Base-by-base conservation (phyloP, 2,797 vertebrate genomes). In the Stomatorhinus walkeri region DNA sequence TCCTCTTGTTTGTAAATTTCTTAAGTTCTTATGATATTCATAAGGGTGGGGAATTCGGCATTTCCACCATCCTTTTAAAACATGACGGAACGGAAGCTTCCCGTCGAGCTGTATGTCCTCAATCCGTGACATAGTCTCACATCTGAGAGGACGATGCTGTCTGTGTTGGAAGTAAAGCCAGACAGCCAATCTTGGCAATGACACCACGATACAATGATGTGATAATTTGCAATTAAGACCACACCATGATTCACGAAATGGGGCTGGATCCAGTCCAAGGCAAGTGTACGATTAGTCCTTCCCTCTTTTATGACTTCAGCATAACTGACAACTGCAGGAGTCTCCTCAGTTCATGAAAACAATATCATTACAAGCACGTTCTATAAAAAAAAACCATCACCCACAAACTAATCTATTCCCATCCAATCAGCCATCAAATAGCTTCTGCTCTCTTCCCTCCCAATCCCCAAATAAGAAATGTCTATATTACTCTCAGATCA, bases 211-310 rank as follows among this genome's bases (percentile, higher is more conserved):
- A 72, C 64, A 36, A 72, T 36, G 64, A 72, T 72, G 64, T 72
- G 64, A 72, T 72, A 72, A 72, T 72, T 72, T 36, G 64, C 64
- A 72, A 72, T 72, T 72, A 43, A 22, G 76, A 81, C 76, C 76
- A 81, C 40, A n/a, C 40, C 76, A 81, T 46, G 76, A 81, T 81
- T 81, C 76, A 81, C 7, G 19, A 5, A 54, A 28, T 10, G 12
- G 84, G 22, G 84, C 84, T 51, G 48, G 51, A 51, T 51, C 84
- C 84, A 51, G 84, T 85, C 48, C 48, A 51, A 46, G 28, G 84
- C 28, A 28, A 51, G 43, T 51, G 10, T 52, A 19, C 28, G 19
- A 85, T 85, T 28, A 85, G 46, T 54, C 12, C 48, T 36, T 16
- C 46, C 19, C 84, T 28, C 51, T 85, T 85, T 52, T 28, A 24